Conservation (phyloP, 2,113 vertebrate genomes). For the Thymallus thymallus region DNA sequence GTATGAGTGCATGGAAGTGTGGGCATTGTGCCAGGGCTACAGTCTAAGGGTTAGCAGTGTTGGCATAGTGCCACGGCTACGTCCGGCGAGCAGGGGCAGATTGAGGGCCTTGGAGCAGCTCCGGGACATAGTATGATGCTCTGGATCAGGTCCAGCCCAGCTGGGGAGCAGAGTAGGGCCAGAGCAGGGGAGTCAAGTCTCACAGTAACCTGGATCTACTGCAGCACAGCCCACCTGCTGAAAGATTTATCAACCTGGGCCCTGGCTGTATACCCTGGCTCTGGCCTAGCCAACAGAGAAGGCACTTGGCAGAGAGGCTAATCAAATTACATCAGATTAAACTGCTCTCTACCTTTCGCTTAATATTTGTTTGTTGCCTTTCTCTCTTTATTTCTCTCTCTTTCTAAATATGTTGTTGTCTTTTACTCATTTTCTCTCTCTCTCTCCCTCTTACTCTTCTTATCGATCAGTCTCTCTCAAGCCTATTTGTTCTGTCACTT, state of each 20-base stretch:
- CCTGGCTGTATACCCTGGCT: conserved; percentile 15
- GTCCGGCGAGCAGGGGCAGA: conserved; percentile 48
- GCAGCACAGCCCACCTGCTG: conserved; percentile 44
- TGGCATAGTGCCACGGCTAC: conserved; percentile 56
- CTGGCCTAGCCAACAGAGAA: conserved; percentile 26
- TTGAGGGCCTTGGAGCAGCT: conserved; percentile 54
- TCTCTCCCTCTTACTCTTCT: not conserved
- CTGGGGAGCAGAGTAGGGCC: conserved; percentile 32
- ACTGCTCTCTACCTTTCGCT: not conserved
- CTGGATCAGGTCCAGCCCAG: conserved; percentile 71
- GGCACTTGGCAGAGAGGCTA: not conserved
- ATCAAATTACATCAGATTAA: not conserved
- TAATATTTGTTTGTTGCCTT: not conserved
- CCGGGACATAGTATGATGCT: conserved; percentile 67
- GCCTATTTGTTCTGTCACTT: no score
- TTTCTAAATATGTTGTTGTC: no score
- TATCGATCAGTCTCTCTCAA: conserved; percentile 13
- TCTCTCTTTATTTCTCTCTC: not conserved
- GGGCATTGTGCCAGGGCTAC: no score
- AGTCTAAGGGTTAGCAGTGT: no score
- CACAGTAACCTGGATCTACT: conserved; percentile 59
- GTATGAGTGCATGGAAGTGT: no score
- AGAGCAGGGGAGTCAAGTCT: conserved; percentile 64
- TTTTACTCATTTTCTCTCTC: not conserved
- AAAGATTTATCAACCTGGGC: conserved; percentile 68